Percentiles rank a stretch among this genome's conserved stretches.
Evolutionary conservation across 2,113 vertebrate species (phyloP).

Genomic region (Pavo muticus): DNA sequence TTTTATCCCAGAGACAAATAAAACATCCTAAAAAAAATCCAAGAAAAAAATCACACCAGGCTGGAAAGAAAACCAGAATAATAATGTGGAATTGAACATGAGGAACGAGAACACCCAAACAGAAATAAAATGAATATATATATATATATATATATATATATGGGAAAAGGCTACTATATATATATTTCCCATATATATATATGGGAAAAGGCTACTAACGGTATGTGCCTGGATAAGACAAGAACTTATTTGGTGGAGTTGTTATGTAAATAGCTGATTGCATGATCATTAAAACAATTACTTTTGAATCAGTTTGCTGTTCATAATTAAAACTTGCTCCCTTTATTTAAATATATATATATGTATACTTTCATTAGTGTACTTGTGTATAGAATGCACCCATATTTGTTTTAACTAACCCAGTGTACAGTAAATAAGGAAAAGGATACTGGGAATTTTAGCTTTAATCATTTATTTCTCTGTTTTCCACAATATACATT

Average conservation of each 20-base stretch:
- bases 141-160: background rate
- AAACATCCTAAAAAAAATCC: background rate
- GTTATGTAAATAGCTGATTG: background rate
- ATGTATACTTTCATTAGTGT: background rate
- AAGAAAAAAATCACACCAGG: background rate
- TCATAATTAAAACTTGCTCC: background rate
- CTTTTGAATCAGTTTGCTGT: background rate
- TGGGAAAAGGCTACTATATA: background rate
- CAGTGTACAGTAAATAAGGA: background rate
- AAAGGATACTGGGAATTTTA: background rate
- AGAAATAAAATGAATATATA: background rate
- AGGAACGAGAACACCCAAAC: background rate
- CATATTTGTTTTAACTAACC: background rate
- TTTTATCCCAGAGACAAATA: background rate
- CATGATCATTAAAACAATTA: background rate
- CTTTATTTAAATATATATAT: background rate
- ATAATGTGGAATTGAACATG: background rate
- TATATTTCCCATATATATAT: background rate
- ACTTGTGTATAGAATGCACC: background rate
- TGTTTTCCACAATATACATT: background rate
- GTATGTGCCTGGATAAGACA: background rate
- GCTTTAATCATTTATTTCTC: background rate
- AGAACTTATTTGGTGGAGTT: background rate
- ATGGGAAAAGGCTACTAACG: background rate
- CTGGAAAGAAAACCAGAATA: background rate